Evolutionary conservation across 2,797 vertebrate species (phyloP).

Genomic region (Microhierax caerulescens): DNA sequence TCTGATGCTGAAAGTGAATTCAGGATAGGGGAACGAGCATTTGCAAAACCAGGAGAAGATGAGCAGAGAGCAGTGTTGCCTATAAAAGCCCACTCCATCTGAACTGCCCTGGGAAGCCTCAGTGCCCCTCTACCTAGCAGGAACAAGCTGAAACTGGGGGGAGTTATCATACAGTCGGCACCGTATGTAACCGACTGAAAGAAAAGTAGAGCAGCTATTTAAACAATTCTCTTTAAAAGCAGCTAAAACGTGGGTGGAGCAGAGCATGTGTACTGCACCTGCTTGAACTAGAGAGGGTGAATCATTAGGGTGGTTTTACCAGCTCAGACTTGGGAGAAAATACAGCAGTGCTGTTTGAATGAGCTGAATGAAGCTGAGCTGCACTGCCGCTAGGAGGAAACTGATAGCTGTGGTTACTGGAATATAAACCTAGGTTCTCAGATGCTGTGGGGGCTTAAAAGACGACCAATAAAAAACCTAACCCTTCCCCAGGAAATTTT

Average conservation of each 20-base stretch:
- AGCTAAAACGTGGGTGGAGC: not conserved
- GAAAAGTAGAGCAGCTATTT: not conserved
- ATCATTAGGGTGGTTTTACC: not conserved
- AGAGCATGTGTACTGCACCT: not conserved
- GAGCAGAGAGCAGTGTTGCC: fast-evolving
- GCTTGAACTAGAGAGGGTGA: not conserved
- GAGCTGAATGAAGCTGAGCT: not conserved
- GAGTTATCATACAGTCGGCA: not conserved
- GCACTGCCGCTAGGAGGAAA: not conserved
- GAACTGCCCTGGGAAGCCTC: not conserved
- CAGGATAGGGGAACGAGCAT: not conserved
- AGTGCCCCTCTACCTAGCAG: not conserved
- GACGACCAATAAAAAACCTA: not conserved
- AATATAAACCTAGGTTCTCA: not conserved
- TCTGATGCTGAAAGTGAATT: not conserved
- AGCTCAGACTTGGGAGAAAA: not conserved
- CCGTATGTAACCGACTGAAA: not conserved
- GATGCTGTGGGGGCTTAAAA: not conserved
- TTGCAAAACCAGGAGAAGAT: not conserved
- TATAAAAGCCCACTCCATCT: not conserved
- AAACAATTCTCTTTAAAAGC: not conserved
- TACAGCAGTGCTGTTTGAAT: not conserved
- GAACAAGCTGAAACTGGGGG: not conserved
- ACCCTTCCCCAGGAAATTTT: not conserved
- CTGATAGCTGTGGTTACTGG: not conserved